Evolutionary conservation across 1,140 invertebrate genomes (phyloP).

Genomic region (Caenorhabditis brenneri): DNA sequence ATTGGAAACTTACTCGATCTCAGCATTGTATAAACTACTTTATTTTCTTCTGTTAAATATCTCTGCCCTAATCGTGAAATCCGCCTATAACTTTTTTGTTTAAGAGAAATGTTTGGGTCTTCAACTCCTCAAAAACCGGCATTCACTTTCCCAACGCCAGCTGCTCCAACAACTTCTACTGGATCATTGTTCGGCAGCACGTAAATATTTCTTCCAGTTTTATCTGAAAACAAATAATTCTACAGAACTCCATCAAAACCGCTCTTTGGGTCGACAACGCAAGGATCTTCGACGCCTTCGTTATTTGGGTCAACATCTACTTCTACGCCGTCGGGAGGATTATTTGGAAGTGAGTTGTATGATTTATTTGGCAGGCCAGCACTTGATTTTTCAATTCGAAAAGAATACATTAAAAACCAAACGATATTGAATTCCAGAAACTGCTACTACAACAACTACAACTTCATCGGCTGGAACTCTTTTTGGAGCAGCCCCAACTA

Average conservation of each 20-base stretch:
- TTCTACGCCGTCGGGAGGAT: conserved; percentile 9
- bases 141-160: background rate
- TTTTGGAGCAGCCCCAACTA: conserved; percentile 7
- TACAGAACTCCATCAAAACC: conserved; percentile 43
- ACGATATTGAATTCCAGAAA: background rate
- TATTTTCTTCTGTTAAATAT: too few species aligned
- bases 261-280: conserved; percentile 31
- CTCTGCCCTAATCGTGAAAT: too few species aligned
- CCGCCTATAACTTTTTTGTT: background rate
- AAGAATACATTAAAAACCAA: background rate
- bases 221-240: background rate
- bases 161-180: background rate
- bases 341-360: conserved; percentile 21
- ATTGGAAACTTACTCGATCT: too few species aligned
- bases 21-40: too few species aligned
- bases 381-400: background rate
- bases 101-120: conserved; percentile 3
- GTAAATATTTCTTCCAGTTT: background rate
- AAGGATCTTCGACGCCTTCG: background rate
- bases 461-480: conserved; percentile 29
- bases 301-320: conserved; percentile 28
- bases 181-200: conserved; percentile 6
- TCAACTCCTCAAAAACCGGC: background rate
- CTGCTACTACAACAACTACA: conserved; percentile 8
- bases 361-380: background rate